Percentiles rank a stretch among this genome's conserved stretches.
Evolutionary conservation across 2,888 invertebrate genomes (phyloP).

Genomic region (Griposia aprilina): DNA sequence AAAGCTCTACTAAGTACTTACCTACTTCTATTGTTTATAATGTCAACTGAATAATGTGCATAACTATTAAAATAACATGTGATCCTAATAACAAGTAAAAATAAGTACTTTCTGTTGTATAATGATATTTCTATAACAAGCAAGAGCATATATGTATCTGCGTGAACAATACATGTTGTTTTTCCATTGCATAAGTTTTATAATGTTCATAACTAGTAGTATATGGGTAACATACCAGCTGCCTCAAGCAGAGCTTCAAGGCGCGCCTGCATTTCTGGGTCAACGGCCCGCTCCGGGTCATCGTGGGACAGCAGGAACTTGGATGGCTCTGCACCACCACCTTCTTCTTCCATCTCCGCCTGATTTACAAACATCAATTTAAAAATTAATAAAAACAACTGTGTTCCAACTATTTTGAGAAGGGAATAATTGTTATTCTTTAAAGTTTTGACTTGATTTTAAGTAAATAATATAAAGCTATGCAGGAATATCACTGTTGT

Average conservation of each 20-base stretch:
- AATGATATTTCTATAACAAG: not conserved
- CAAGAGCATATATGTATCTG: not conserved
- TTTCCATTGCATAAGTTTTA: slow-evolving; percentile 7
- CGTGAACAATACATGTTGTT: not conserved
- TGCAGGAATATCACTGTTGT: not conserved
- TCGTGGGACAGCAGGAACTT: slow-evolving; percentile 90
- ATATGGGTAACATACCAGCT: slow-evolving; percentile 90
- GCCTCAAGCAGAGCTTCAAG: slow-evolving; percentile 98
- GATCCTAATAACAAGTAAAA: slow-evolving; percentile 3
- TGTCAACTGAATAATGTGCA: not conserved
- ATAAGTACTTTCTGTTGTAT: not conserved
- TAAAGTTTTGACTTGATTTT: slow-evolving; percentile 15
- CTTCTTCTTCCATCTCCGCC: slow-evolving; percentile 90
- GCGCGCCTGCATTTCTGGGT: slow-evolving; percentile 96
- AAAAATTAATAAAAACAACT: not conserved
- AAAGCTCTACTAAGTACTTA: not conserved
- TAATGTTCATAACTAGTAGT: not conserved
- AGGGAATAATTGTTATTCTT: not conserved
- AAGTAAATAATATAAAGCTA: slow-evolving; percentile 19
- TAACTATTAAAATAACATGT: not conserved
- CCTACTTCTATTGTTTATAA: not conserved
- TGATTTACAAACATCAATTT: slow-evolving; percentile 67
- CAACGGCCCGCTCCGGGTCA: slow-evolving; percentile 93
- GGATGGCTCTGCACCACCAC: slow-evolving; percentile 85
- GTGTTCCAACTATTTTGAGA: not conserved